phyloP scores from a whole-genome alignment of 2,797 vertebrate genomes.

The Cryptoprocta ferox region DNA sequence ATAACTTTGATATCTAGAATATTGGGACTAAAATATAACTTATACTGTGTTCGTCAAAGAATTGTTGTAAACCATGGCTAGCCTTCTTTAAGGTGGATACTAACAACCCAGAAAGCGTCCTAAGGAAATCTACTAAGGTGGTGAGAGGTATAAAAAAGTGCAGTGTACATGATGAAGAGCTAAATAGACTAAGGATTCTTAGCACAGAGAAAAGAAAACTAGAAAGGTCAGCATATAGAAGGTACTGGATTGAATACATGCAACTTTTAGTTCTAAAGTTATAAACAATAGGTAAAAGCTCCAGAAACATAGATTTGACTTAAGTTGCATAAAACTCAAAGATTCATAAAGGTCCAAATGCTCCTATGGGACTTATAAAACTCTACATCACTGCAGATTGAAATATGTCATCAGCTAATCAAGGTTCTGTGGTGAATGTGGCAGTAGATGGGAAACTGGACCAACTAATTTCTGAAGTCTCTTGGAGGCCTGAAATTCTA shows the following conservation, averaged over 20 bases:
- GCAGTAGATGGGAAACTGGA: not conserved
- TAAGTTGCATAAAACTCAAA: not conserved
- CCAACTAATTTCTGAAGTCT: not conserved
- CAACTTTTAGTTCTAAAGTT: not conserved
- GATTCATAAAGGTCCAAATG: not conserved
- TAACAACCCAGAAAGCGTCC: not conserved
- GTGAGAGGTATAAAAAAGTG: not conserved
- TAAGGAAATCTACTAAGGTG: not conserved
- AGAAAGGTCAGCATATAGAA: not conserved
- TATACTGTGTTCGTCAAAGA: not conserved
- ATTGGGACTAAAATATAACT: not conserved
- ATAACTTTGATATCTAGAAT: not conserved
- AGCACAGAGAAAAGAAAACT: not conserved
- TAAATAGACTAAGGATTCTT: not conserved
- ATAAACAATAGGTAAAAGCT: not conserved
- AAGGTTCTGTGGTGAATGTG: not conserved
- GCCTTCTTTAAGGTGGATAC: not conserved
- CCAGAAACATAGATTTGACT: not conserved
- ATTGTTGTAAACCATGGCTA: not conserved
- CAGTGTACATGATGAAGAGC: not conserved
- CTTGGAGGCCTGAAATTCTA: not conserved
- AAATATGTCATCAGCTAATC: not conserved
- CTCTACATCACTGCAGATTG: not conserved
- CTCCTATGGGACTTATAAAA: not conserved
- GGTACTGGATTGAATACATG: not conserved